Percentiles rank a stretch among this genome's conserved stretches.
These are phyloP conservation scores for Cryptotermes secundus DNA, from an alignment of 1,140 invertebrate species.

Conservation along the genomic window DNA sequence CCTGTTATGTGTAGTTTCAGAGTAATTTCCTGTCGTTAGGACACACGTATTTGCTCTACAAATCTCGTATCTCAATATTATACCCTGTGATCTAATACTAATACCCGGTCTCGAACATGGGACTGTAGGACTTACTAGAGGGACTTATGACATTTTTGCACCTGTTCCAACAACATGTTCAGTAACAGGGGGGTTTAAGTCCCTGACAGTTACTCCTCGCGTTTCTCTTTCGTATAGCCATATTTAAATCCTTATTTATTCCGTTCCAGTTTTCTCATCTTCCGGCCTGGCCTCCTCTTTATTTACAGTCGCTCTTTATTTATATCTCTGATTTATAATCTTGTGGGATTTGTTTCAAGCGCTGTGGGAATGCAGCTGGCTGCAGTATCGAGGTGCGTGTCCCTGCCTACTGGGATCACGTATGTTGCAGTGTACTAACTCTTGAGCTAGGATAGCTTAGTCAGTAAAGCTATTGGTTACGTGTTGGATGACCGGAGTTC, in stretches of 20 bases:
- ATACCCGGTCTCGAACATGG: too few species aligned
- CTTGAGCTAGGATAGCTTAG: too few species aligned
- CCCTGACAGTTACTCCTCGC: background rate
- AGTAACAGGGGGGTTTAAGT: background rate
- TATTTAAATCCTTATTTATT: conserved; percentile 21
- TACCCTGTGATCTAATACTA: too few species aligned
- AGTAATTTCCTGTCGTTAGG: too few species aligned
- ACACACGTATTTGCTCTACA: too few species aligned
- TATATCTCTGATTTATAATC: conserved; percentile 8
- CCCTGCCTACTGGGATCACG: too few species aligned
- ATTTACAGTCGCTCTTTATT: background rate
- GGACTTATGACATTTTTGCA: background rate
- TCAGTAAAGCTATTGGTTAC: too few species aligned
- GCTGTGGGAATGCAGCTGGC: background rate
- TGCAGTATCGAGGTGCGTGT: background rate
- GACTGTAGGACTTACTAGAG: too few species aligned
- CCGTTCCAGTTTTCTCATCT: background rate
- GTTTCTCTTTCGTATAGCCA: background rate
- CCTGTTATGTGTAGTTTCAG: too few species aligned
- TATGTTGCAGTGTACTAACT: too few species aligned
- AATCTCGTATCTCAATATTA: too few species aligned
- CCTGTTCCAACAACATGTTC: background rate
- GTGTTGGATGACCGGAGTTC: too few species aligned
- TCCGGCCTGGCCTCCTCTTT: background rate
- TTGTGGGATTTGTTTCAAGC: conserved; percentile 5